These are phyloP conservation scores for Podabrus alpinus DNA, from an alignment of 2,888 invertebrate species.

Conservation along the genomic window DNA sequence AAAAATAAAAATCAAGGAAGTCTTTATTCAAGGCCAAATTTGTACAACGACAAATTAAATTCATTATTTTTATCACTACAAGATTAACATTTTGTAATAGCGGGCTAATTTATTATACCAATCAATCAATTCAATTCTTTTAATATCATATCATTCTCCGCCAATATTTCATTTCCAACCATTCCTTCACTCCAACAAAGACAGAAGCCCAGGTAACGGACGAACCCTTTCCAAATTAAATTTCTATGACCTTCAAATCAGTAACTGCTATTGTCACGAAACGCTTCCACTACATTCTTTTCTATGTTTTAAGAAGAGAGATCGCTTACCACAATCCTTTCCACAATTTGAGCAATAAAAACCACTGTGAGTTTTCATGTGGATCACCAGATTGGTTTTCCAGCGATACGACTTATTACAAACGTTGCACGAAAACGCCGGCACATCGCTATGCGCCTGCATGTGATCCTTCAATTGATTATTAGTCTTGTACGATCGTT, in stretches of 20 bases:
- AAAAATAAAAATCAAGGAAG: background rate
- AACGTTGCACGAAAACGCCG: conserved; percentile 44
- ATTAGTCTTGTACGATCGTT: conserved; percentile 46
- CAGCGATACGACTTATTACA: conserved; percentile 50
- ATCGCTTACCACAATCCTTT: conserved; percentile 30
- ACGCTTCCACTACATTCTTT: background rate
- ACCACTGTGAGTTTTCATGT: conserved; percentile 45
- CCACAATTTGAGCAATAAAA: conserved; percentile 34
- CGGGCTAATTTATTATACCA: background rate
- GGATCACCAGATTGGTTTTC: conserved; percentile 48
- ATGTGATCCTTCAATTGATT: conserved; percentile 48
- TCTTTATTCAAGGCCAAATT: background rate
- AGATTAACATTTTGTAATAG: background rate
- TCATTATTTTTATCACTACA: background rate
- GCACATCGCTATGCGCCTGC: conserved; percentile 43
- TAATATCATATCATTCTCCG: background rate
- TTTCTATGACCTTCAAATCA: background rate
- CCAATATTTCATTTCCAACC: background rate
- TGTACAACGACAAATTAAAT: background rate
- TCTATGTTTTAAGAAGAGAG: background rate
- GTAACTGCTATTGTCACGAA: background rate
- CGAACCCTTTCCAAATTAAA: background rate
- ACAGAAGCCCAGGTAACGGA: background rate
- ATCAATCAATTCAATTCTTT: background rate
- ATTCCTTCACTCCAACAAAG: background rate